Conservation (phyloP, 2,113 vertebrate species). For the Dryoscopus gambensis region DNA sequence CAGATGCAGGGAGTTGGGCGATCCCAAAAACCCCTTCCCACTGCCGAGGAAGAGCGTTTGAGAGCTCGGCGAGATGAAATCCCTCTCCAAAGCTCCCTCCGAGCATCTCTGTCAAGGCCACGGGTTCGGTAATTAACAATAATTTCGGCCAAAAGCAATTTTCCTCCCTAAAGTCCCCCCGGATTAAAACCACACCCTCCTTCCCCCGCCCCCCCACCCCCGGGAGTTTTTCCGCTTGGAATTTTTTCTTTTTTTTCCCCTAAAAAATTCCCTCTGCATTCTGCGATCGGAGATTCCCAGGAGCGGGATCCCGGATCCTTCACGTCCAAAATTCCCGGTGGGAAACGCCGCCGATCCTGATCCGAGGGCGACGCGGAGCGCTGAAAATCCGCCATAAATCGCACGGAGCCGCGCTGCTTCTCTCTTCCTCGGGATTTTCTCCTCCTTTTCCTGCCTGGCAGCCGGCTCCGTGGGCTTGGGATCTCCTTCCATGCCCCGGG, state of each 20-base stretch:
- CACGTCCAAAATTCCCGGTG: no score
- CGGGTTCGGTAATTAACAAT: background rate
- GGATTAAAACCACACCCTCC: background rate
- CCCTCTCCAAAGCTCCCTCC: background rate
- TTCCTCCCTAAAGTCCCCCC: background rate
- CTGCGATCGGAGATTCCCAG: background rate
- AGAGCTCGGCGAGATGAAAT: background rate
- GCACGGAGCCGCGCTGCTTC: rapidly evolving
- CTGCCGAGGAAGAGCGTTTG: background rate
- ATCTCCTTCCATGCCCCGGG: background rate
- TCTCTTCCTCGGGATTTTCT: background rate
- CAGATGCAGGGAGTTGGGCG: background rate
- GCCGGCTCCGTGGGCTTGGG: background rate
- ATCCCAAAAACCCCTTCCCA: background rate
- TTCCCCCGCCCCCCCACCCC: background rate
- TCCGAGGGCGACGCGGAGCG: rapidly evolving
- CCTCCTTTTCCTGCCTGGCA: background rate
- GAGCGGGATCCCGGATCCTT: background rate
- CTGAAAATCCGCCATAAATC: background rate
- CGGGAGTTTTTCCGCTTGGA: background rate
- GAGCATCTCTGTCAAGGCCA: background rate
- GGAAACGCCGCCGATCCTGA: background rate
- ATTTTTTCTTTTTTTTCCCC: background rate
- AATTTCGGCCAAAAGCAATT: slow-evolving; percentile 33
- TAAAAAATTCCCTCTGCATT: rapidly evolving